Evolutionary conservation across 1,140 invertebrate genomes (phyloP).

Genomic region (Halyomorpha halys): DNA sequence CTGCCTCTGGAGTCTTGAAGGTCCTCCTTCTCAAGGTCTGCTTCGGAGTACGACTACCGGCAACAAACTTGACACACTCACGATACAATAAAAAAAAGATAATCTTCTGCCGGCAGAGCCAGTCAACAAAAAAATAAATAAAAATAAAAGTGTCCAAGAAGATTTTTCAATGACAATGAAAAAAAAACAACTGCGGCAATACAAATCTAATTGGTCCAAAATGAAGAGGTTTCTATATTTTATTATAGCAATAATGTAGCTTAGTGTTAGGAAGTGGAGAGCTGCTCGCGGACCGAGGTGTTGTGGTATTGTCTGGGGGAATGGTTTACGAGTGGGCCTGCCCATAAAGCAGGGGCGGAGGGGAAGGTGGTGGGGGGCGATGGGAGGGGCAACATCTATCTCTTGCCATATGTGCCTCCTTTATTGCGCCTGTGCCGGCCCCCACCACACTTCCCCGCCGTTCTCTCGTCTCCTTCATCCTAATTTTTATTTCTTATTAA

Average conservation of each 20-base stretch:
- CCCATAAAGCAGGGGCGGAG: constrained; percentile 9
- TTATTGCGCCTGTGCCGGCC: constrained; percentile 1
- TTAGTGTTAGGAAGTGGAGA: background rate
- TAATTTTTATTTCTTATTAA: background rate
- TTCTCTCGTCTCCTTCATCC: background rate
- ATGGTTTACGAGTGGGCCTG: constrained; percentile 7
- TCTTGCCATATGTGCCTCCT: constrained; percentile 7
- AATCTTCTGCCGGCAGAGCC: background rate
- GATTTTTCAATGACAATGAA: background rate
- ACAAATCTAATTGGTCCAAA: background rate
- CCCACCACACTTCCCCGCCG: background rate
- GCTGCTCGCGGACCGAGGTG: background rate
- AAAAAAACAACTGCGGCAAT: background rate
- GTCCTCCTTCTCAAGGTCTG: background rate
- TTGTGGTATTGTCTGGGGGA: constrained; percentile 11
- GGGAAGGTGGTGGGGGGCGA: constrained; percentile 7
- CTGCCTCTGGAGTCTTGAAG: background rate
- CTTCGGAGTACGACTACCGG: background rate
- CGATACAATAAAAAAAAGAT: background rate
- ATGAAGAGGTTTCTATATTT: background rate
- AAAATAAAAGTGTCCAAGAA: background rate
- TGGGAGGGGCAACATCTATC: constrained; percentile 7
- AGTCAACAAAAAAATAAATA: background rate
- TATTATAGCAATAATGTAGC: background rate
- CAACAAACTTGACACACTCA: background rate